These are phyloP conservation scores for Egretta garzetta DNA, from an alignment of 2,113 vertebrate genomes.

Conservation along the genomic window DNA sequence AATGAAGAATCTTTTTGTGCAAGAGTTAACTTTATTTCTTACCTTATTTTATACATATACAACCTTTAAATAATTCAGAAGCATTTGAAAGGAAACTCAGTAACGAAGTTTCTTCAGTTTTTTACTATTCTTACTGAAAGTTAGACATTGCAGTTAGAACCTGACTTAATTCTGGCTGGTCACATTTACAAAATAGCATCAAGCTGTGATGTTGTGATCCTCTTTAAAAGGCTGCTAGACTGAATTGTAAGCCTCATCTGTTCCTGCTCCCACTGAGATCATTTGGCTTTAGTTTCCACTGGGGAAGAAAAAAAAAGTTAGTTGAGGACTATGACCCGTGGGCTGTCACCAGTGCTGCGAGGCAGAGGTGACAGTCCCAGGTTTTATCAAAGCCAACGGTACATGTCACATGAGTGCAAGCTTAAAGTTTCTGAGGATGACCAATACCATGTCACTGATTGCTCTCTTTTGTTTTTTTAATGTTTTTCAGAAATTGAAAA, in stretches of 20 bases:
- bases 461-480: background rate
- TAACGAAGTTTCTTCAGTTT: background rate
- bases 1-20: background rate
- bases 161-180: background rate
- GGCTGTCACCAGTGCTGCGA: background rate
- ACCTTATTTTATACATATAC: background rate
- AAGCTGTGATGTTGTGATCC: background rate
- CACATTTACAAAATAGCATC: background rate
- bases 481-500: constrained; percentile 93
- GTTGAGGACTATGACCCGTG: too few relatives aligned
- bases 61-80: background rate
- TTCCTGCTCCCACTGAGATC: background rate
- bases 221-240: background rate
- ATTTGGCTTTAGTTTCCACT: background rate
- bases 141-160: background rate
- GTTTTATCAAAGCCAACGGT: background rate
- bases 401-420: rapidly evolving
- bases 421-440: background rate
- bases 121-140: background rate
- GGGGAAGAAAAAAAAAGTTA: background rate
- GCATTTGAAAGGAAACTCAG: background rate
- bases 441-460: background rate
- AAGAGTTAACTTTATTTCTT: background rate
- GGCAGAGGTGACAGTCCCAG: background rate
- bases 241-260: background rate